Evolutionary conservation across 37 sponge, comb jelly and placozoan genomes (phyloP).

Genomic region (Eunapius fragilis): DNA sequence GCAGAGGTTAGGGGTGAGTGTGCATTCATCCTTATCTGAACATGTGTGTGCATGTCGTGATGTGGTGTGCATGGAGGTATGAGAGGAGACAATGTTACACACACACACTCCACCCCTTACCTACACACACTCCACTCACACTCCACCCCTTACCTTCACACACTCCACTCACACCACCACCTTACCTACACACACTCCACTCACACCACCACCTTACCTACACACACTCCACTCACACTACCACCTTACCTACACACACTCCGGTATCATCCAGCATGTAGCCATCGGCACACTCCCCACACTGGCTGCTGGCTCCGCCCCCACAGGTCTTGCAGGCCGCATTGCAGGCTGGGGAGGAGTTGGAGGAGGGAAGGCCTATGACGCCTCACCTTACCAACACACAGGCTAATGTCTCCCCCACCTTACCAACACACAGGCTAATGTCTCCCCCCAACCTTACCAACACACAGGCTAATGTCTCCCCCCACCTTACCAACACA

Average conservation of each 20-base stretch:
- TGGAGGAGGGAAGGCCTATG: neutral
- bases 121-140: conserved; percentile 30
- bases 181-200: neutral
- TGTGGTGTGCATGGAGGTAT: no score
- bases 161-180: neutral
- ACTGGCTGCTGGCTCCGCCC: conserved; percentile 27
- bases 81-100: neutral
- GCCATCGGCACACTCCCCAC: conserved; percentile 73
- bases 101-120: neutral
- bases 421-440: neutral
- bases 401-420: no score
- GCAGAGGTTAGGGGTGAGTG: conserved; percentile 45
- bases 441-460: conserved; percentile 20
- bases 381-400: no score
- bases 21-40: conserved; percentile 84
- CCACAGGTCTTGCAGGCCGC: conserved; percentile 67
- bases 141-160: conserved; percentile 9
- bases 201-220: conserved; percentile 20
- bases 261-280: conserved; percentile 58
- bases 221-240: neutral
- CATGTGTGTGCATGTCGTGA: neutral
- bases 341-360: conserved; percentile 58
- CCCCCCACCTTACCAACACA: conserved; percentile 18
- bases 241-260: conserved; percentile 43
- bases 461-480: conserved; percentile 3